phyloP scores from a whole-genome alignment of 2,797 vertebrate species.

The Gallirallus australis region DNA sequence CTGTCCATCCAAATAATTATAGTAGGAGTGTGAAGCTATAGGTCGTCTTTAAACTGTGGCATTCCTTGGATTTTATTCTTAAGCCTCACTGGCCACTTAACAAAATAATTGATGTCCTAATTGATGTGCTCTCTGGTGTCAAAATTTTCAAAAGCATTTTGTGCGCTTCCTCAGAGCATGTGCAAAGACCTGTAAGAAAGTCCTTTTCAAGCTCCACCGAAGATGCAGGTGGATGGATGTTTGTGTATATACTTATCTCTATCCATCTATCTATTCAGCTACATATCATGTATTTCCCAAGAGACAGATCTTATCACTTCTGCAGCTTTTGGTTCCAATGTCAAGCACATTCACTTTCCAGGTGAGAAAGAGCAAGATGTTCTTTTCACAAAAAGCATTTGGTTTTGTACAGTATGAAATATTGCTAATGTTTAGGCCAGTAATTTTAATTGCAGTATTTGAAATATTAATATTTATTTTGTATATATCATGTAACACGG shows the following conservation, averaged over 20 bases:
- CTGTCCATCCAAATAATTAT: not conserved
- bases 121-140: not conserved
- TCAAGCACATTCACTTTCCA: not conserved
- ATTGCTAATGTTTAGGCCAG: not conserved
- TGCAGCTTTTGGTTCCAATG: not conserved
- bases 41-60: not conserved
- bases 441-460: not conserved
- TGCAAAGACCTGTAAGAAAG: not conserved
- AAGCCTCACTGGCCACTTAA: not conserved
- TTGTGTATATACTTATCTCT: not conserved
- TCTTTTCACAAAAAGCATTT: not conserved
- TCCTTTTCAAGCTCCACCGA: not conserved
- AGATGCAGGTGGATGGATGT: not conserved
- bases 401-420: not conserved
- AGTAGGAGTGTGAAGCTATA: not conserved
- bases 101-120: not conserved
- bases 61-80: not conserved
- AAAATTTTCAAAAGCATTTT: not conserved
- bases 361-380: not conserved
- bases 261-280: not conserved
- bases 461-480: not conserved
- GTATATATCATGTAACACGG: not conserved
- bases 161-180: not conserved
- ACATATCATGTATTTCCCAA: not conserved
- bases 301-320: not conserved